Evolutionary conservation across 1,140 invertebrate species (phyloP), one percentile per base, ranked within the genome.

Genomic region (Scaptomyza graminum): DNA sequence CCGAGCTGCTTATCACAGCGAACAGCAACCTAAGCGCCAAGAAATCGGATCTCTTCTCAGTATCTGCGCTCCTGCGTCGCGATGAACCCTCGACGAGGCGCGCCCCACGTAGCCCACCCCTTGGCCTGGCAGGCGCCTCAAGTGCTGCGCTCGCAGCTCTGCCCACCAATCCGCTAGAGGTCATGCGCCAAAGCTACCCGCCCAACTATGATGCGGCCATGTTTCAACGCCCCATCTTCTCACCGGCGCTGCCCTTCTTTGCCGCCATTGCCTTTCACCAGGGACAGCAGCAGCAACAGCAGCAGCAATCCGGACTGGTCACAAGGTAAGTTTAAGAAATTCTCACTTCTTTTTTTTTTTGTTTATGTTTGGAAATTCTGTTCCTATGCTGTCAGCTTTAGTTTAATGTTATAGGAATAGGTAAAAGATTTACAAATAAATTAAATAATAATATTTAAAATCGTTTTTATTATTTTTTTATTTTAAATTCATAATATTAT

Each of bases 21-120:
- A 83, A 75, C 54, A 68, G 89, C 54, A 78, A 92, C 74, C 54
- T 63, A 47, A 83, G 75, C 46, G 65, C 75, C 92, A 90, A 95
- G 91, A 94, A 95, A 92, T 96, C 95, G 5, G 95, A 96, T 91
- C 94, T 95, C 5, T 96, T 96, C 88, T 96, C 95, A 61, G 96
- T 96, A 5, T 96, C 94, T 49, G 96, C 95, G 0, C 92, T 96
- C 4, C 90, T 96, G 11, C 93, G 95, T 91, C 95, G 96, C 52
- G 96, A 97, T 90, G 94, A 95, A 16, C 95, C 70, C 0, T 5
- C 93, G 95, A 91, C 95, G 95, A 52, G 96, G 96, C 90, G 94
- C 94, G 28, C 95, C 95, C 31, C 31, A 9, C 1, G 82, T 12
- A 87, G 72, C 59, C 76, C 73, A 0, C 74, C 93, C 87, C 89